These are phyloP conservation scores for Antrozous pallidus DNA, from an alignment of 2,797 vertebrate genomes.

Conservation along the genomic window DNA sequence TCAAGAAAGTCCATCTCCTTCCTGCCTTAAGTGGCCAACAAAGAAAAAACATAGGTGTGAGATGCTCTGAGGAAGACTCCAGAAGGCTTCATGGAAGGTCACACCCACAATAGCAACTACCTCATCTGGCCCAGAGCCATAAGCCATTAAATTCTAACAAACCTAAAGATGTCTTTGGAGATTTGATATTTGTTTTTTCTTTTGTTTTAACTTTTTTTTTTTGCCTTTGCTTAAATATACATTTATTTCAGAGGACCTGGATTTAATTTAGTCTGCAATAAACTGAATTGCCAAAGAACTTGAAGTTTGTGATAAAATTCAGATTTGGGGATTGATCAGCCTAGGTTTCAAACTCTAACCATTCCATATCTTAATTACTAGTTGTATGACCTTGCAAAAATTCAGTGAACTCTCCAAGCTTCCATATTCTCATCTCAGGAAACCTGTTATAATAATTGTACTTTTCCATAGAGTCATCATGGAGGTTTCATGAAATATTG, in stretches of 20 bases:
- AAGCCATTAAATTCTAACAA: not conserved
- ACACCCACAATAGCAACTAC: not conserved
- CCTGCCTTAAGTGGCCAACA: not conserved
- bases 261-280: constrained; percentile 30
- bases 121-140: too few relatives aligned
- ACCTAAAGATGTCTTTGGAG: not conserved
- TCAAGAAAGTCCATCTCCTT: not conserved
- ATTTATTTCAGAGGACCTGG: not conserved
- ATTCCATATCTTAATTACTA: not conserved
- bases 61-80: not conserved
- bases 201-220: not conserved
- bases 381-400: constrained; percentile 7
- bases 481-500: constrained; percentile 1
- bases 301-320: not conserved
- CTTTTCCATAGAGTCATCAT: not conserved
- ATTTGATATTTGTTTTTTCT: not conserved
- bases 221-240: not conserved
- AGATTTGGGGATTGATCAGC: not conserved
- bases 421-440: not conserved
- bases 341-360: not conserved
- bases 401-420: not conserved
- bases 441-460: not conserved
- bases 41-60: not conserved
- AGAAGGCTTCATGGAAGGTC: not conserved
- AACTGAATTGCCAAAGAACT: not conserved